A percentile compares a stretch with the other conserved stretches of the same genome.
Evolutionary conservation across 2,888 invertebrate species (phyloP).

Genomic region (Phragmatobia fuliginosa): DNA sequence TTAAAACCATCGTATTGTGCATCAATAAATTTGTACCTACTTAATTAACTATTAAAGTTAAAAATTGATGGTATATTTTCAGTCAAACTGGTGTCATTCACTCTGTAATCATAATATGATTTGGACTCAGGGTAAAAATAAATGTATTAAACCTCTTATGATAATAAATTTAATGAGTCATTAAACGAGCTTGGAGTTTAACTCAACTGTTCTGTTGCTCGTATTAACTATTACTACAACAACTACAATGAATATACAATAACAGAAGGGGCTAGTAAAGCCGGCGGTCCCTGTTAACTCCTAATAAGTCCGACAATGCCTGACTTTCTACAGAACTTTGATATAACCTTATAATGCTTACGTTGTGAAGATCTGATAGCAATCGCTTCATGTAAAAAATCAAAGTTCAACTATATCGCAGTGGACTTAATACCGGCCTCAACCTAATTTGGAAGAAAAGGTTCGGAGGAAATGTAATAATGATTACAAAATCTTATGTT

Average conservation of each 20-base stretch:
- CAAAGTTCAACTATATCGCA: too few relatives aligned
- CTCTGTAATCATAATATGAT: slow-evolving; percentile 30
- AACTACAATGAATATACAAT: slow-evolving; percentile 14
- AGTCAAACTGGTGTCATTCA: slow-evolving; percentile 20
- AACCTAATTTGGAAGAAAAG: too few relatives aligned
- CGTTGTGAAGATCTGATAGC: too few relatives aligned
- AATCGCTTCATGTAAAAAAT: too few relatives aligned
- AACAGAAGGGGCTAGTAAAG: too few relatives aligned
- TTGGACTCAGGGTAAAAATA: slow-evolving; percentile 57
- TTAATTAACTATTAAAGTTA: not conserved
- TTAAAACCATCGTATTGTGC: not conserved
- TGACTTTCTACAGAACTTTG: too few relatives aligned
- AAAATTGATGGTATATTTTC: not conserved
- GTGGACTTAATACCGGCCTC: too few relatives aligned
- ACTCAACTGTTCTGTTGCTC: slow-evolving; percentile 73
- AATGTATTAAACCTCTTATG: slow-evolving; percentile 34
- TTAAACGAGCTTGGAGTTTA: slow-evolving; percentile 67
- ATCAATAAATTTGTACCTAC: not conserved
- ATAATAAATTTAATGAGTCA: slow-evolving; percentile 8
- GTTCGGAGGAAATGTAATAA: not conserved
- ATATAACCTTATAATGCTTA: too few relatives aligned
- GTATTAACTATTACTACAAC: slow-evolving; percentile 13
- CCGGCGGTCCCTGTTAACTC: too few relatives aligned
- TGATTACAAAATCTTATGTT: slow-evolving; percentile 32
- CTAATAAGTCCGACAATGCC: too few relatives aligned